Conservation (phyloP, 2,888 invertebrate species). For the Eupeodes latifasciatus region DNA sequence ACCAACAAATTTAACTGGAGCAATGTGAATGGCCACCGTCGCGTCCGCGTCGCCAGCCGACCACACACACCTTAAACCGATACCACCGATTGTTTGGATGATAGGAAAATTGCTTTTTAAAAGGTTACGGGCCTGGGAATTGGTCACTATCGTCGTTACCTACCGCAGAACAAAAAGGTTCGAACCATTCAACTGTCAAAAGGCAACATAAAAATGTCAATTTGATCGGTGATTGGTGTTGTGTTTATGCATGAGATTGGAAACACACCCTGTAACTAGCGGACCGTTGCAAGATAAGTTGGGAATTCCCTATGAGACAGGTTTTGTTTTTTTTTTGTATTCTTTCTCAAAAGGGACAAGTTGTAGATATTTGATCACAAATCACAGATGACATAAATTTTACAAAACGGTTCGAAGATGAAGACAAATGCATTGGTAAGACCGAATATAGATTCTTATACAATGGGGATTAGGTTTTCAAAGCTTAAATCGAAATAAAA, state of each 20-base stretch:
- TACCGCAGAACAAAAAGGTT: constrained; percentile 72
- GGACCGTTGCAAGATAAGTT: constrained; percentile 28
- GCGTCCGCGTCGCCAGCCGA: constrained; percentile 3
- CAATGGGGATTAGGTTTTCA: background rate
- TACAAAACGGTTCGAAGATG: background rate
- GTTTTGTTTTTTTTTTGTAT: background rate
- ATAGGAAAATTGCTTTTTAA: constrained; percentile 72
- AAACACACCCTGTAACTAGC: constrained; percentile 51
- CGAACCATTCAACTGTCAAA: constrained; percentile 68
- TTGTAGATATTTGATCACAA: constrained; percentile 49
- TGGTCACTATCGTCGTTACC: constrained; percentile 57
- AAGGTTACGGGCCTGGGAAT: constrained; percentile 67
- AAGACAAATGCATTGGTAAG: background rate
- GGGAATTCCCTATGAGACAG: constrained; percentile 66
- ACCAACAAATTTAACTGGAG: constrained; percentile 72
- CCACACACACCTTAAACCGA: constrained; percentile 63
- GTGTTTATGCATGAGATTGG: constrained; percentile 58
- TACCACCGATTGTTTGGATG: constrained; percentile 52
- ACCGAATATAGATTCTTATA: background rate
- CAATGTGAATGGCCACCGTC: constrained; percentile 64
- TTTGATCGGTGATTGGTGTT: constrained; percentile 50
- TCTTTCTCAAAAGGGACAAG: constrained; percentile 14
- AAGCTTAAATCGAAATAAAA: no score
- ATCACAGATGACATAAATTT: constrained; percentile 44
- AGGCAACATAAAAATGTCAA: constrained; percentile 67